Evolutionary conservation across 2,888 invertebrate genomes (phyloP).

Genomic region (Melanostoma mellinum): DNA sequence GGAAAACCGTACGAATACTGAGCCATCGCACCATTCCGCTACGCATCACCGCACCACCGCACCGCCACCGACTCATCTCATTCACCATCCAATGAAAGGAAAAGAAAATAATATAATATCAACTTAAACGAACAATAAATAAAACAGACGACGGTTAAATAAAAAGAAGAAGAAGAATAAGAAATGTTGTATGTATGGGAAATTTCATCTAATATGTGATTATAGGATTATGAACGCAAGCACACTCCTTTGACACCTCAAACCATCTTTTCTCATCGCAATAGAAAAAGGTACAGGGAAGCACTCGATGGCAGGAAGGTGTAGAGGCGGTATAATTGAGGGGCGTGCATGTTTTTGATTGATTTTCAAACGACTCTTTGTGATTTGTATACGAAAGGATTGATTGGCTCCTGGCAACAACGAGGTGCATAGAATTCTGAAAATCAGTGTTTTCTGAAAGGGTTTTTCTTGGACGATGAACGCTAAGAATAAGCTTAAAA

Average conservation of each 20-base stretch:
- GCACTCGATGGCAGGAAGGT: neutral
- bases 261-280: neutral
- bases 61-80: too few relatives aligned
- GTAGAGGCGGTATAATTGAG: neutral
- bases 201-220: conserved; percentile 60
- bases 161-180: conserved; percentile 2
- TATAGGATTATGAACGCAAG: conserved; percentile 53
- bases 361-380: too few relatives aligned
- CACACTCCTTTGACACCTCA: neutral
- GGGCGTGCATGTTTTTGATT: neutral
- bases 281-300: neutral
- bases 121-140: conserved; percentile 68
- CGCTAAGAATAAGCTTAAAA: too few relatives aligned
- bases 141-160: conserved; percentile 58
- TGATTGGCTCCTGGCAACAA: too few relatives aligned
- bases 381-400: too few relatives aligned
- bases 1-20: neutral
- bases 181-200: neutral
- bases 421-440: too few relatives aligned
- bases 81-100: too few relatives aligned
- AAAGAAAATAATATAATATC: conserved; percentile 41
- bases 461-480: too few relatives aligned
- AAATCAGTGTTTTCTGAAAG: too few relatives aligned
- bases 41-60: too few relatives aligned
- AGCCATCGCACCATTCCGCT: too few relatives aligned